These are phyloP conservation scores for Pteronura brasiliensis DNA, from an alignment of 2,113 vertebrate species.

Conservation along the genomic window DNA sequence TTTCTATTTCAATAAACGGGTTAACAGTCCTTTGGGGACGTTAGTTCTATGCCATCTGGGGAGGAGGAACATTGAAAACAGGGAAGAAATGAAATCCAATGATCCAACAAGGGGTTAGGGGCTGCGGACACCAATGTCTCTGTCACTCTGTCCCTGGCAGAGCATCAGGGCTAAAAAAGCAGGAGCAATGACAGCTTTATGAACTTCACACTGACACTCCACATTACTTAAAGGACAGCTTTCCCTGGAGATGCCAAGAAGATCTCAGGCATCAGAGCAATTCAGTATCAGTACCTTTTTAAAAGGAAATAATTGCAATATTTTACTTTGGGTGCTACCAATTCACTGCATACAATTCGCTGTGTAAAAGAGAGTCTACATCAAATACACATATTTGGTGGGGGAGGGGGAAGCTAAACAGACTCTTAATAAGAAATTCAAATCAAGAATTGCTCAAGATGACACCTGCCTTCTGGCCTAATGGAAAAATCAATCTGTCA, in stretches of 20 bases:
- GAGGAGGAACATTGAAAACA: not conserved
- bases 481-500: constrained; percentile 60
- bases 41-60: not conserved
- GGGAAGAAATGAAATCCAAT: not conserved
- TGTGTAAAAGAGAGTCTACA: not conserved
- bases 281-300: not conserved
- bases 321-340: not conserved
- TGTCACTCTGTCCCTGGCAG: not conserved
- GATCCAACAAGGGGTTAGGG: not conserved
- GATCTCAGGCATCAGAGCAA: not conserved
- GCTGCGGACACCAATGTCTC: fast-evolving
- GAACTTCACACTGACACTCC: not conserved
- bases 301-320: not conserved
- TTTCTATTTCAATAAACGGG: not conserved
- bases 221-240: not conserved
- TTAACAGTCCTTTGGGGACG: not conserved
- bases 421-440: constrained; percentile 64
- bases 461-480: constrained; percentile 56
- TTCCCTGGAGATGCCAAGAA: not conserved
- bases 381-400: constrained; percentile 35
- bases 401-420: not conserved
- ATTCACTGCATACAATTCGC: not conserved
- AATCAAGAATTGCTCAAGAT: constrained; percentile 51
- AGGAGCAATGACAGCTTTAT: not conserved
- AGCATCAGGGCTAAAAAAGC: not conserved